Evolutionary conservation across 2,888 invertebrate genomes (phyloP).

Genomic region (Diachrysia chrysitis): DNA sequence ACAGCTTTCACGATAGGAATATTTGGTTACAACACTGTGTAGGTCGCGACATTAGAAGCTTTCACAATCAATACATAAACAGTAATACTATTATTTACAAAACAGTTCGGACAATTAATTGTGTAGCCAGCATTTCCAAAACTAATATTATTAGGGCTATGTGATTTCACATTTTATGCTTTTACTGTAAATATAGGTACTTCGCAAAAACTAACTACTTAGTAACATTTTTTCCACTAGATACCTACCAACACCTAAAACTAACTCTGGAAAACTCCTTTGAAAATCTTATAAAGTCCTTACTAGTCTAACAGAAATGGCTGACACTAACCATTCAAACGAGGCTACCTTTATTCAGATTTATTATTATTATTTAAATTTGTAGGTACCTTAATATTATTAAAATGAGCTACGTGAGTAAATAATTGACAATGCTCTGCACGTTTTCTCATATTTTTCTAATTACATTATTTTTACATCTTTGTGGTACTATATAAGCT

Average conservation of each 20-base stretch:
- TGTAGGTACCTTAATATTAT: no score
- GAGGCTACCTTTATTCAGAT: background rate
- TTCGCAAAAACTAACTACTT: no score
- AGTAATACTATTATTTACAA: background rate
- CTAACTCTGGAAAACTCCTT: no score
- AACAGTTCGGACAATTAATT: no score
- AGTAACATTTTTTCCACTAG: no score
- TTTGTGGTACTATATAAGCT: background rate
- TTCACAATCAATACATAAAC: slow-evolving; percentile 7
- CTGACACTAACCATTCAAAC: background rate
- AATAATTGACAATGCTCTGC: background rate
- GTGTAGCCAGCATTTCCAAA: no score
- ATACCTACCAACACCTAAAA: no score
- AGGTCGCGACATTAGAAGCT: slow-evolving; percentile 11
- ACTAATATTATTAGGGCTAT: no score
- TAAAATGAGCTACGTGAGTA: background rate
- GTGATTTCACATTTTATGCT: no score
- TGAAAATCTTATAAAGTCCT: background rate
- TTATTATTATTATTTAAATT: no score
- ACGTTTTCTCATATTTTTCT: background rate
- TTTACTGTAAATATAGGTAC: no score
- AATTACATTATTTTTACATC: background rate
- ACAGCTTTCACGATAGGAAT: slow-evolving; percentile 18
- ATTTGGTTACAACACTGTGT: slow-evolving; percentile 25
- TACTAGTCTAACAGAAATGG: background rate